A percentile compares a stretch with the other conserved stretches of the same genome.
phyloP scores from a whole-genome alignment of 2,888 invertebrate species.

The Leptinotarsa tumamoca region DNA sequence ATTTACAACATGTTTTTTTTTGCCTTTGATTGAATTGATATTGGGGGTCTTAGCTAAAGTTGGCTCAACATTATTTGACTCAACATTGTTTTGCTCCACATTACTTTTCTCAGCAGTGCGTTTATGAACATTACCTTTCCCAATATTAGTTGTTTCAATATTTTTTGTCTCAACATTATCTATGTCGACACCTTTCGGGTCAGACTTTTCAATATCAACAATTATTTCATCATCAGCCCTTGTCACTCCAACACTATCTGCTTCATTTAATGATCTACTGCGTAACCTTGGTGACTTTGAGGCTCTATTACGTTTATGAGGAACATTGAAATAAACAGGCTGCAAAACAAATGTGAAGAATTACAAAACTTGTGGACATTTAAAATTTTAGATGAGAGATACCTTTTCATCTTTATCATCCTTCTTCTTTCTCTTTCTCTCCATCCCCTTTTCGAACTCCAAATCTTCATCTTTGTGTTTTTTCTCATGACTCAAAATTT shows the following conservation, averaged over 20 bases:
- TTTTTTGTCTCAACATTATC: neutral
- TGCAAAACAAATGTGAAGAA: neutral
- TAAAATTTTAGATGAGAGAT: neutral
- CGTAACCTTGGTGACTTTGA: neutral
- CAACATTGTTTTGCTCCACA: neutral
- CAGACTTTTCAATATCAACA: slow-evolving; percentile 6
- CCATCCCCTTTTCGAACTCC: neutral
- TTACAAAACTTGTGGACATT: too few relatives aligned
- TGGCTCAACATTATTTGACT: neutral
- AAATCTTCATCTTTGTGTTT: slow-evolving; percentile 19
- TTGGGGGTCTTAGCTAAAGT: neutral
- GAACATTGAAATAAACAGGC: neutral
- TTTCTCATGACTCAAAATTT: slow-evolving; percentile 31
- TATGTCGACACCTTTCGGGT: neutral
- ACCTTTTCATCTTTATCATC: slow-evolving; percentile 3
- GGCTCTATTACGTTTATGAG: neutral
- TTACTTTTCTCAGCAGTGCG: neutral
- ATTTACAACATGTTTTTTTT: neutral
- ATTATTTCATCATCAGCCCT: neutral
- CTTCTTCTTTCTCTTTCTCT: slow-evolving; percentile 4
- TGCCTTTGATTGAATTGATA: neutral
- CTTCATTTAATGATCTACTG: neutral
- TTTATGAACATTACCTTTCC: neutral
- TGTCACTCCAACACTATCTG: neutral
- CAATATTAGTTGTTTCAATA: slow-evolving; percentile 1